Evolutionary conservation across 2,888 invertebrate genomes (phyloP).

Genomic region (Drosophila paramelanica): DNA sequence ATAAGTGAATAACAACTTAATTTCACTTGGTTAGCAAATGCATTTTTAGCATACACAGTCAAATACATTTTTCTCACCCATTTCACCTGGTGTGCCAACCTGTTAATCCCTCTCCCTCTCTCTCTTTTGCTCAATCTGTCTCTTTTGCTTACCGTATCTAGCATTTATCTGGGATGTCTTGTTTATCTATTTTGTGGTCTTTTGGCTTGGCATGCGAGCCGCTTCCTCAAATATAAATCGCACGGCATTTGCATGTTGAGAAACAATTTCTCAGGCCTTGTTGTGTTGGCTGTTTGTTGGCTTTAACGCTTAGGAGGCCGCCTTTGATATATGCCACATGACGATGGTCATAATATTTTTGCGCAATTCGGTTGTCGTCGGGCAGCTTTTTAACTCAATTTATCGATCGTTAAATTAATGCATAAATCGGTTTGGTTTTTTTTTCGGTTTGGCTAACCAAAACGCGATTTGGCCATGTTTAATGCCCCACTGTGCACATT

Average conservation of each 20-base stretch:
- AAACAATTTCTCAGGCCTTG: slow-evolving; percentile 75
- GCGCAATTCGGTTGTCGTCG: slow-evolving; percentile 83
- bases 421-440: slow-evolving; percentile 45
- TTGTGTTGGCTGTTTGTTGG: slow-evolving; percentile 49
- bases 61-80: slow-evolving; percentile 67
- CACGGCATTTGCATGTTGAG: slow-evolving; percentile 80
- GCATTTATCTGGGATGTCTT: slow-evolving; percentile 46
- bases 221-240: slow-evolving; percentile 81
- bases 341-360: slow-evolving; percentile 82
- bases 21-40: slow-evolving; percentile 63
- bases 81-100: slow-evolving; percentile 56
- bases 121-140: not conserved
- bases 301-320: slow-evolving; percentile 59
- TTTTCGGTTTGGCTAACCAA: slow-evolving; percentile 17
- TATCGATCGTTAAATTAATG: slow-evolving; percentile 76
- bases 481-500: slow-evolving; percentile 50
- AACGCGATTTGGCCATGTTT: slow-evolving; percentile 52
- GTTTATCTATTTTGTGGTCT: slow-evolving; percentile 47
- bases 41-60: slow-evolving; percentile 62
- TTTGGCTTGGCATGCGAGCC: slow-evolving; percentile 67
- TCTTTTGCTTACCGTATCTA: slow-evolving; percentile 35
- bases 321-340: slow-evolving; percentile 77
- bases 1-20: slow-evolving; percentile 66
- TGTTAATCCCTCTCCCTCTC: slow-evolving; percentile 31
- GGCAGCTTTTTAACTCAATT: slow-evolving; percentile 68